Evolutionary conservation across 2,888 invertebrate species (phyloP).

Genomic region (Melangyna quadrimaculata): DNA sequence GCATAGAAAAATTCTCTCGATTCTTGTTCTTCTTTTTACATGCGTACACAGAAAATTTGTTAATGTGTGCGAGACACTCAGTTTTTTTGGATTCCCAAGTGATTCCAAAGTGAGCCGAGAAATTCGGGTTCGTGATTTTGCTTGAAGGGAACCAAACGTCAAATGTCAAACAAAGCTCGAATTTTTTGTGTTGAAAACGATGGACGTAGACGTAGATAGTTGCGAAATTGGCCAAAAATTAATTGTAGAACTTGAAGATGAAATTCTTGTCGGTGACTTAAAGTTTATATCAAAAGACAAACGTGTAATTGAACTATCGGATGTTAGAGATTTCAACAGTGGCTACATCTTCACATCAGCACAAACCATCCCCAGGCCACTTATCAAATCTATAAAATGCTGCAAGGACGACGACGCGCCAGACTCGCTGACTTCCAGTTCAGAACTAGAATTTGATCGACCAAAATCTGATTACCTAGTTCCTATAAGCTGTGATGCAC

Average conservation of each 20-base stretch:
- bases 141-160: no score
- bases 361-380: slow-evolving; percentile 72
- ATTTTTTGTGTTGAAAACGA: background rate
- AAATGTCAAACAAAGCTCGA: background rate
- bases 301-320: slow-evolving; percentile 72
- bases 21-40: no score
- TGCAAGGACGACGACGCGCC: slow-evolving; percentile 19
- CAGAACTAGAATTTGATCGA: background rate
- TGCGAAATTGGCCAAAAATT: slow-evolving; percentile 71
- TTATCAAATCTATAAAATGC: slow-evolving; percentile 73
- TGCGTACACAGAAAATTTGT: no score
- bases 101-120: no score
- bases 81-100: no score
- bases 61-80: no score
- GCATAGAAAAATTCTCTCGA: no score
- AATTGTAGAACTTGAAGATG: slow-evolving; percentile 72
- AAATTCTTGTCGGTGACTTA: slow-evolving; percentile 73
- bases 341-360: slow-evolving; percentile 72
- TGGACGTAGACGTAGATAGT: slow-evolving; percentile 40
- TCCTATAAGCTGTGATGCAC: slow-evolving; percentile 29
- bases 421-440: background rate
- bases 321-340: slow-evolving; percentile 73
- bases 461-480: background rate
- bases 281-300: slow-evolving; percentile 68
- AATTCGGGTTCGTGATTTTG: no score